phyloP scores from a whole-genome alignment of 2,113 vertebrate genomes.

The Colistium nudipinnis region DNA sequence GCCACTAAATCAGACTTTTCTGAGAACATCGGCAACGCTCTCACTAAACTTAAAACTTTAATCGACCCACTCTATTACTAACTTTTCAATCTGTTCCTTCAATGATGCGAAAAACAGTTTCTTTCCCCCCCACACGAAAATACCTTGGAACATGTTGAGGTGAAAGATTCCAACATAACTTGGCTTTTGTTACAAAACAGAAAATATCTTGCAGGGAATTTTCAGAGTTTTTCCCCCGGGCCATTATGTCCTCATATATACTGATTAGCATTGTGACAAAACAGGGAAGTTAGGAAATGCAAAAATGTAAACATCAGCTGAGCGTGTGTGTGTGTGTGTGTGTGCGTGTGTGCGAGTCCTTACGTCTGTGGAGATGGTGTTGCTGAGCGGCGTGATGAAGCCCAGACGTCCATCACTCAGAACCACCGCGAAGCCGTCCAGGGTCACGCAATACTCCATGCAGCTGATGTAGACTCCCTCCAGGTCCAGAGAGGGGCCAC shows the following conservation, averaged over 20 bases:
- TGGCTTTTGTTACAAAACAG: neutral
- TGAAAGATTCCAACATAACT: neutral
- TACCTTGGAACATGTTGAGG: neutral
- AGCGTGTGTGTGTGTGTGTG: neutral
- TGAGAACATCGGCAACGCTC: neutral
- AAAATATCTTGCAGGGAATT: neutral
- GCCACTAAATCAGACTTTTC: neutral
- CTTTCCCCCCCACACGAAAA: neutral
- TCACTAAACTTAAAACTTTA: neutral
- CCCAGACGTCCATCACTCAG: constrained; percentile 95
- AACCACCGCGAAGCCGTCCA: constrained; percentile 95
- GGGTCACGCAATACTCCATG: constrained; percentile 95
- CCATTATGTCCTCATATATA: neutral
- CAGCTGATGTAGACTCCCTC: constrained; percentile 87
- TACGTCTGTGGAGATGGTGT: constrained; percentile 91
- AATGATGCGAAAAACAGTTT: neutral
- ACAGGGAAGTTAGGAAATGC: too few relatives aligned
- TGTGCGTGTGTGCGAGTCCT: constrained; percentile 31
- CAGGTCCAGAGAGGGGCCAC: constrained; percentile 92
- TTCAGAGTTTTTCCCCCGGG: neutral
- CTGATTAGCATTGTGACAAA: neutral
- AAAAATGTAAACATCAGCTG: neutral
- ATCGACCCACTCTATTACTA: too few relatives aligned
- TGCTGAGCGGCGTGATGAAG: constrained; percentile 94
- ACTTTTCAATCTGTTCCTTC: neutral